phyloP scores from a whole-genome alignment of 2,797 vertebrate species.

The Mustela erminea region DNA sequence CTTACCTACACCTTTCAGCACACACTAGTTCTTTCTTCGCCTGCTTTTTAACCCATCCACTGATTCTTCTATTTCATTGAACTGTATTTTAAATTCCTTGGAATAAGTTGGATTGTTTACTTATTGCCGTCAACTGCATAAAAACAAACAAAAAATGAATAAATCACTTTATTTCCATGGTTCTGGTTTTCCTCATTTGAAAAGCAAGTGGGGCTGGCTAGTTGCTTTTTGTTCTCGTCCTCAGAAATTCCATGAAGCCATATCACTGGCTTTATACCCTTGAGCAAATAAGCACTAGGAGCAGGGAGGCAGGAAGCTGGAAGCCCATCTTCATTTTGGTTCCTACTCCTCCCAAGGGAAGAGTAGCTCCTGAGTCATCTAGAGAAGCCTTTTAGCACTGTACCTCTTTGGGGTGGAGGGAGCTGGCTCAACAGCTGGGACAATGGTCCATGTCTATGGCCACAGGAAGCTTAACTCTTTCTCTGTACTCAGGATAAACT shows the following conservation, averaged over 20 bases:
- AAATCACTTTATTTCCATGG: background rate
- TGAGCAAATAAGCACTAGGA: slow-evolving; percentile 38
- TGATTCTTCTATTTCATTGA: slow-evolving; percentile 46
- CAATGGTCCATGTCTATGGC: slow-evolving; percentile 57
- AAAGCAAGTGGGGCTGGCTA: background rate
- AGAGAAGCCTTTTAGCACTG: slow-evolving; percentile 32
- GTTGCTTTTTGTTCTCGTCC: slow-evolving; percentile 36
- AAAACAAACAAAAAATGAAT: slow-evolving; percentile 48
- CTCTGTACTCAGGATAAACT: slow-evolving; percentile 56
- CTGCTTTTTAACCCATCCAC: background rate
- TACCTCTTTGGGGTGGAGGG: background rate
- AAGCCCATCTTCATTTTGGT: slow-evolving; percentile 59
- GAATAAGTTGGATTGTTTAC: slow-evolving; percentile 46
- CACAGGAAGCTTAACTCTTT: slow-evolving; percentile 72
- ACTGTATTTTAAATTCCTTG: slow-evolving; percentile 51
- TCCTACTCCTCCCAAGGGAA: slow-evolving; percentile 57
- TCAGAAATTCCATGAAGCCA: slow-evolving; percentile 50
- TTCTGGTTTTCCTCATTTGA: slow-evolving; percentile 50
- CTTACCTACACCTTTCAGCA: background rate
- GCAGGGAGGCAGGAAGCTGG: slow-evolving; percentile 63
- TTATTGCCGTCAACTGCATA: slow-evolving; percentile 10
- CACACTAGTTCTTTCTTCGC: background rate
- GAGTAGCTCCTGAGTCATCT: slow-evolving; percentile 67
- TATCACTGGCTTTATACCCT: slow-evolving; percentile 7
- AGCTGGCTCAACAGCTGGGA: background rate